Percentiles rank a stretch among this genome's conserved stretches.
These are phyloP conservation scores for Ophthalmolycus amberensis DNA, from an alignment of 2,113 vertebrate species.

Conservation along the genomic window DNA sequence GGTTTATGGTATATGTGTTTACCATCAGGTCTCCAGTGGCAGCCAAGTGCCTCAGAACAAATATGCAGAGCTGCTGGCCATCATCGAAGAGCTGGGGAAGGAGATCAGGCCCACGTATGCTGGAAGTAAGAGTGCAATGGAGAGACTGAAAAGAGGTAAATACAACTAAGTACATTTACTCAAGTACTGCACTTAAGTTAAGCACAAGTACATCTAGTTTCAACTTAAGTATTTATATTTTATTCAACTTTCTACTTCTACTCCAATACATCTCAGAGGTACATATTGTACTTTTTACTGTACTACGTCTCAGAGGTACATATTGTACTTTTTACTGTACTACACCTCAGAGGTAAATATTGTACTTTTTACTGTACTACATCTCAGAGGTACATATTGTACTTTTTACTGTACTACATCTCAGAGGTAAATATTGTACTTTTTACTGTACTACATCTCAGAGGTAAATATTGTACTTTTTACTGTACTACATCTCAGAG, in stretches of 20 bases:
- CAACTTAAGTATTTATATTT: neutral
- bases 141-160: conserved; percentile 95
- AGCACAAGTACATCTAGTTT: neutral
- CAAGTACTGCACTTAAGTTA: neutral
- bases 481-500: no score
- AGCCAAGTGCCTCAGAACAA: conserved; percentile 98
- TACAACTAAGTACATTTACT: neutral
- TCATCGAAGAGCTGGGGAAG: conserved; percentile 98
- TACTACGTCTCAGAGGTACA: neutral
- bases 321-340: neutral
- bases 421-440: neutral
- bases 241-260: neutral
- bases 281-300: neutral
- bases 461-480: neutral
- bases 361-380: no score
- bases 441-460: neutral
- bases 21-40: conserved; percentile 88
- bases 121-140: conserved; percentile 99
- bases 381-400: neutral
- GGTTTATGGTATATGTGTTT: neutral
- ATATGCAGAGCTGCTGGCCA: conserved; percentile 96
- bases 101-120: conserved; percentile 98
- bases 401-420: neutral
- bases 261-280: neutral
- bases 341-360: no score